Conservation (phyloP, 2,113 vertebrate species). For the Semnornis frantzii region DNA sequence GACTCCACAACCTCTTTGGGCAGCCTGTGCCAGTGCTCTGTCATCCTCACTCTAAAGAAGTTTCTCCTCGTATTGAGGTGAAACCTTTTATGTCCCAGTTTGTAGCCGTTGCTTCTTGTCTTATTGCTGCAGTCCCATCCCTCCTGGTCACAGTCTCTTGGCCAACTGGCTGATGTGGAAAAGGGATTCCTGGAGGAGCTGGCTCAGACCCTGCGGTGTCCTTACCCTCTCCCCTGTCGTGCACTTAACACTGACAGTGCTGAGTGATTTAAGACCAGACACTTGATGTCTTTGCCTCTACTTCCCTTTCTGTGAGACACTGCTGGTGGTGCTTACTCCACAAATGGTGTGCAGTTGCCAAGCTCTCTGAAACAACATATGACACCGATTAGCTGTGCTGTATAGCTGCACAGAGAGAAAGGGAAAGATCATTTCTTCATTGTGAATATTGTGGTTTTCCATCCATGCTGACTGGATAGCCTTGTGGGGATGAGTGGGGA, state of each 20-base stretch:
- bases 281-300: not conserved
- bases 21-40: too few relatives aligned
- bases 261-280: conserved; percentile 35
- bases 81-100: too few relatives aligned
- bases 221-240: not conserved
- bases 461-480: not conserved
- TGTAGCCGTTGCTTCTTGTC: too few relatives aligned
- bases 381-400: not conserved
- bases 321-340: not conserved
- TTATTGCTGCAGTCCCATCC: not conserved
- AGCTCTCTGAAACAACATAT: not conserved
- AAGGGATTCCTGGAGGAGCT: conserved; percentile 34
- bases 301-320: conserved; percentile 1
- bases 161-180: conserved; percentile 35
- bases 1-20: too few relatives aligned
- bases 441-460: not conserved
- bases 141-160: not conserved
- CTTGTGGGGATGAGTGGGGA: not conserved
- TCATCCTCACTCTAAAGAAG: too few relatives aligned
- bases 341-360: conserved; percentile 25
- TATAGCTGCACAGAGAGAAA: not conserved
- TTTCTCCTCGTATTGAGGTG: too few relatives aligned
- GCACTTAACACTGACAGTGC: not conserved
- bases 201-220: not conserved
- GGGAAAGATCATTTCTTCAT: not conserved